Percentiles rank a stretch among this genome's conserved stretches.
Evolutionary conservation across 2,797 vertebrate genomes (phyloP).

Genomic region (Potorous gilbertii): DNA sequence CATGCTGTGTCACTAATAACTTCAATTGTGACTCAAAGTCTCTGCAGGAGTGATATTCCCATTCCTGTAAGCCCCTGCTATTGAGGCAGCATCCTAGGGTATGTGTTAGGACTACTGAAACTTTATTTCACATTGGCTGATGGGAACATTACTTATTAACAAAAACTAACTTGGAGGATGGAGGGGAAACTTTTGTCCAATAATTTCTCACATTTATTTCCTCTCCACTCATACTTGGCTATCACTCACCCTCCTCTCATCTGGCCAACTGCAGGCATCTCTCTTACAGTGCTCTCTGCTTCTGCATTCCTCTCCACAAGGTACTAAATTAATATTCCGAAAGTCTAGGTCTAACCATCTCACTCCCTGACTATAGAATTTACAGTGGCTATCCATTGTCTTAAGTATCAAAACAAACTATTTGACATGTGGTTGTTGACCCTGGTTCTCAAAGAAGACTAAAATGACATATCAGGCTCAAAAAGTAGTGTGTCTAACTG

Average conservation of each 20-base stretch:
- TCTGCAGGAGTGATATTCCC: not conserved
- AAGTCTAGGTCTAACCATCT: not conserved
- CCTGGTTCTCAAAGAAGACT: not conserved
- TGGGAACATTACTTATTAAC: not conserved
- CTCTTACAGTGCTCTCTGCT: not conserved
- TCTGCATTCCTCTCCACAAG: not conserved
- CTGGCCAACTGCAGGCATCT: not conserved
- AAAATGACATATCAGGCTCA: not conserved
- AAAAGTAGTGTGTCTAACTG: not conserved
- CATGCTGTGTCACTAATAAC: slow-evolving; percentile 4
- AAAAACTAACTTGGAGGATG: not conserved
- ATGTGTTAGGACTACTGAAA: not conserved
- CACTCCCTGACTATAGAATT: not conserved
- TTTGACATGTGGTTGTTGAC: not conserved
- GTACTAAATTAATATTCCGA: not conserved
- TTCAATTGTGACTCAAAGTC: not conserved
- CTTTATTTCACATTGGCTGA: not conserved
- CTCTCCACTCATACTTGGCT: not conserved
- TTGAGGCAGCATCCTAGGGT: not conserved
- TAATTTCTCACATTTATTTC: not conserved
- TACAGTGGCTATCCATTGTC: not conserved
- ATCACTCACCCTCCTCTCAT: not conserved
- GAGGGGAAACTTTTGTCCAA: not conserved
- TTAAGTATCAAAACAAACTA: not conserved
- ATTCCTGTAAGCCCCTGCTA: not conserved